Evolutionary conservation across 2,797 vertebrate genomes (phyloP), one percentile per base, ranked within the genome.

Genomic region (Pseudomugil tenellus): DNA sequence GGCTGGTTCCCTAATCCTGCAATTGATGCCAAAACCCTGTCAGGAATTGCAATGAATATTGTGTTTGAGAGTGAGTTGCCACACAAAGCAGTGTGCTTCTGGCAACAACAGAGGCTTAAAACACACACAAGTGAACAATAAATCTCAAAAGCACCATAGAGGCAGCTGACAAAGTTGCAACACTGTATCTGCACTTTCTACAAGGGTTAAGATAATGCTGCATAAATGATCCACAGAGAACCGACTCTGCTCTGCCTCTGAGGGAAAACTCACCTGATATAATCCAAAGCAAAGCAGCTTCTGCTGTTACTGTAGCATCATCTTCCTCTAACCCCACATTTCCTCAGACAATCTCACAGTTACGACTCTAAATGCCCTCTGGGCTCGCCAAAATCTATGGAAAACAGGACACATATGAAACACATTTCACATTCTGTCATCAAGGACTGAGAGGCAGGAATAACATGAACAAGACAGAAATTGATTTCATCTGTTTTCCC

Each of bases 401-500:
- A 72, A 41, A 61, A 28, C 63, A 60, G 31, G 8, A 54, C 79
- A 88, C 89, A 93, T 77, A 66, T 82, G 84, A 91, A 91, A 92
- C 29, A 43, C 41, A 91, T 93, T 93, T 88, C 12, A 54, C 78
- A 86, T 84, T 78, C 89, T 84, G 89, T 91, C 90, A 89, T 87
- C 80, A 74, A 51, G 59, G 67, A 57, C 72, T 10, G 51, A 61
- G 73, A 77, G 65, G 73, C 67, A 67, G 68, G 72, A 63, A 81
- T 48, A 72, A 83, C 83, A 76, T 0, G 70, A 77, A 86, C 26
- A 51, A 61, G 78, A 67, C 72, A 76, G 57, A 88, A 87, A 92
- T 90, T 78, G 80, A 87, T 86, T 86, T 89, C 90, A 88, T 92
- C 83, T 89, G 89, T 85, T 90, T 74, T 78, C 80, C 77, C 79